Conservation (phyloP, 2,113 vertebrate genomes). For the Puffinus mauretanicus region DNA sequence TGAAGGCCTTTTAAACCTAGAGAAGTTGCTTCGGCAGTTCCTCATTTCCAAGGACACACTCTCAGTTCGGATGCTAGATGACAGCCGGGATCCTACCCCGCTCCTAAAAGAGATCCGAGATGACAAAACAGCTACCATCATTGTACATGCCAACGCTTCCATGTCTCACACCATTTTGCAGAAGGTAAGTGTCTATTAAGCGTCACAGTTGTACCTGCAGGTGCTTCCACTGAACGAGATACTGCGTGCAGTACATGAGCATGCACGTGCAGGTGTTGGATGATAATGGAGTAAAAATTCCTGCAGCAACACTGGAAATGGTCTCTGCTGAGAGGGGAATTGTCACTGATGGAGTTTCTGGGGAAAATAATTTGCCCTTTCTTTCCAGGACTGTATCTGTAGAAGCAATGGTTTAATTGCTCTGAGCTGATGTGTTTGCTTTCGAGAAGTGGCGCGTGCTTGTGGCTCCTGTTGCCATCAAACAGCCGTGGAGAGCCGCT, state of each 20-base stretch:
- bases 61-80: conserved; percentile 95
- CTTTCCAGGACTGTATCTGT: background rate
- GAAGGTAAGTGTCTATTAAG: conserved; percentile 72
- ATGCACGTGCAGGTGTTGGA: background rate
- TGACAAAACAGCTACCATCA: conserved; percentile 96
- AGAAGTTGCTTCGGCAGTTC: conserved; percentile 95
- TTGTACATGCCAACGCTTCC: conserved; percentile 94
- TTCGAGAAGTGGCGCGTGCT: background rate
- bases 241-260: background rate
- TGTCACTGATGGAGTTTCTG: background rate
- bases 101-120: conserved; percentile 97
- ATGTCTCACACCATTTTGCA: conserved; percentile 95
- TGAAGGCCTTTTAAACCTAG: conserved; percentile 95
- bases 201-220: background rate
- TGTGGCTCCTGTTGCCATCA: background rate
- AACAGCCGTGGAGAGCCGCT: background rate
- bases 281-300: background rate
- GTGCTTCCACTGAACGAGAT: background rate
- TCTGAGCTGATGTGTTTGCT: background rate
- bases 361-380: background rate
- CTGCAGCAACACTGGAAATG: background rate
- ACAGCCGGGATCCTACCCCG: conserved; percentile 93
- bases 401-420: background rate
- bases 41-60: conserved; percentile 98
- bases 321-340: background rate